Base-by-base conservation (phyloP, 1,140 invertebrate genomes). In the Drosophila nigromelanica region DNA sequence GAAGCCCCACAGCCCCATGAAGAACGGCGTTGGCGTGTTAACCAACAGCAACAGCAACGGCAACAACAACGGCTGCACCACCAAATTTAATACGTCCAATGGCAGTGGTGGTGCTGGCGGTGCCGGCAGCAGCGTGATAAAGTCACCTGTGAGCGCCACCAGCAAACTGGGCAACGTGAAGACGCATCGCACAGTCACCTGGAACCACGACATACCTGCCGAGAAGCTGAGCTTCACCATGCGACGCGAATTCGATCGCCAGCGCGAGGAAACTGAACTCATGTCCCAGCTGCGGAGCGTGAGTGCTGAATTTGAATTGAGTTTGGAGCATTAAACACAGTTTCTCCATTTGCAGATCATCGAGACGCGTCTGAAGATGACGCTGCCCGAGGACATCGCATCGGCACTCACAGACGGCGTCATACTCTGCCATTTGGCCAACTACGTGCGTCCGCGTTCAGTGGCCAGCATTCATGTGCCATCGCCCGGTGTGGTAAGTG, bases 391-490 rank as follows among this genome's bases (percentile, higher is more conserved):
- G 80, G 96, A 98, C 91, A 92, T 98, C 66, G 95, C 96, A n/a
- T 94, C 96, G 45, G 96, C 97, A 42, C 92, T 99, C 52, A 95
- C 95, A 35, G 98, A 98, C 92, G 98, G 98, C 35, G 97, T 99
- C 27, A 97, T 98, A 56, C 93, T 99, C 8, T 98, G 98, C 92
- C 98, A 99, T 93, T 93, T 99, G 66, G 97, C 97, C 35, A 98
- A 98, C 92, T 96, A 98, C 91, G 96, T 99, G 67, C 94, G 95
- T 76, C 97, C 98, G 11, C 94, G 97, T 78, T 95, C 97, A 48
- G 97, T 99, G 39, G 96, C 96, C 52, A 98, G 96, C 89, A 98
- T 99, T 67, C 97, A 98, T 93, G 98, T 99, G 85, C 97, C 98
- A 74, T 98, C 97, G 68, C 96, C 97, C 59, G 96, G 97, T 87